Evolutionary conservation across 2,113 vertebrate species (phyloP), one percentile per base, ranked within the genome.

Genomic region (Forbesichthys papilliferus): DNA sequence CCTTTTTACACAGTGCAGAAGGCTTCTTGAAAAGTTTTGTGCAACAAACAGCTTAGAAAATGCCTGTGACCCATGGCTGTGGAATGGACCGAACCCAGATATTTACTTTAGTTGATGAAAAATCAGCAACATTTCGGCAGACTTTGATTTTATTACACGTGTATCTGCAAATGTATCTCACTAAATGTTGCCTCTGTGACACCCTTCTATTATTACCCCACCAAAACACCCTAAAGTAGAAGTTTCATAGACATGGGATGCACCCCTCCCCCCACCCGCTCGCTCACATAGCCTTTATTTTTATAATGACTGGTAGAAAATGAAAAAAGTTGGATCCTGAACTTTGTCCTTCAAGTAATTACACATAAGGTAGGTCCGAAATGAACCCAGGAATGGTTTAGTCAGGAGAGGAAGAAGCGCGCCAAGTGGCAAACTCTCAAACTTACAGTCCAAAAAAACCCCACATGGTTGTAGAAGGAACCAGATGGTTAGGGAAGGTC

Each of bases 1-100:
- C 83, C 86, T 89, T 88, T 92, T 89, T 91, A 93, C 93, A 94
- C 92, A 93, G 93, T 93, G 93, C 93, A 94, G 93, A 94, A 94
- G 92, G 93, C 90, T 92, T 92, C 86, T 93, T 79, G 85, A 92
- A 91, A 90, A 89, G 82, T 85, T 92, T 92, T 94, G 93, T 94
- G 93, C 93, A 93, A 93, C 91, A 88, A 92, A 93, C 90, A 88
- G 93, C 87, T 66, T 92, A 90, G 82, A 91, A 91, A 89, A 91
- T 85, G 84, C 84, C 84, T 81, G 74, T 85, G 51, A 65, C 83
- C 5, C 4, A 86, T 86, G 79, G 75, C 82, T 87, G 87, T 75
- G 85, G 85, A 88, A 91, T 91, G 87, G 82, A 77, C 72, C 59
- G 79, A 84, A 61, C 61, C 74, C 70, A 55, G 1, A 36, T 48